phyloP scores from a whole-genome alignment of 2,113 vertebrate species.

The Danionella cerebrum region DNA sequence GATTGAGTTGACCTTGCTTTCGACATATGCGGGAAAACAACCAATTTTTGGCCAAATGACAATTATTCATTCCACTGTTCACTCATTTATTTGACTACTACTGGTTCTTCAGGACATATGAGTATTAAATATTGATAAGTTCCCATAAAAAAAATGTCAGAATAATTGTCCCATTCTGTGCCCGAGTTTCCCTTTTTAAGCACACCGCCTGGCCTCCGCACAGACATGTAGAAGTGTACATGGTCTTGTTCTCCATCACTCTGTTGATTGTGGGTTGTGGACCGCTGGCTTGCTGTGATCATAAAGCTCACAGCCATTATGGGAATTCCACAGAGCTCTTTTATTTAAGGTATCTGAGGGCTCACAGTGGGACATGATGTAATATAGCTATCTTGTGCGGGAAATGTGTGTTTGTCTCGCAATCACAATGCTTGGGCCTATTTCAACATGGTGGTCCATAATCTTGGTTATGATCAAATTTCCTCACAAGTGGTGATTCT shows the following conservation, averaged over 20 bases:
- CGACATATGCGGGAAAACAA: background rate
- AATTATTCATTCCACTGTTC: too few relatives aligned
- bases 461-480: background rate
- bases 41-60: too few relatives aligned
- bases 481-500: background rate
- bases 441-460: background rate
- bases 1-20: background rate
- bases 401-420: background rate
- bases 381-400: background rate
- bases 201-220: too few relatives aligned
- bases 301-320: slow-evolving; percentile 12
- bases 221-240: background rate
- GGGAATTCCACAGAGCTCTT: background rate
- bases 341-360: background rate
- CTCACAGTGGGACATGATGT: background rate
- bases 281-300: background rate
- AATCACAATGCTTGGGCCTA: background rate
- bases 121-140: too few relatives aligned
- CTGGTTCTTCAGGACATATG: too few relatives aligned
- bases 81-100: too few relatives aligned
- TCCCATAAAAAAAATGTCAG: too few relatives aligned
- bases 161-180: too few relatives aligned
- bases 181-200: too few relatives aligned
- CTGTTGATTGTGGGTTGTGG: slow-evolving; percentile 4
- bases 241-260: background rate